Evolutionary conservation across 2,113 vertebrate species (phyloP).

Genomic region (Osmerus eperlanus): DNA sequence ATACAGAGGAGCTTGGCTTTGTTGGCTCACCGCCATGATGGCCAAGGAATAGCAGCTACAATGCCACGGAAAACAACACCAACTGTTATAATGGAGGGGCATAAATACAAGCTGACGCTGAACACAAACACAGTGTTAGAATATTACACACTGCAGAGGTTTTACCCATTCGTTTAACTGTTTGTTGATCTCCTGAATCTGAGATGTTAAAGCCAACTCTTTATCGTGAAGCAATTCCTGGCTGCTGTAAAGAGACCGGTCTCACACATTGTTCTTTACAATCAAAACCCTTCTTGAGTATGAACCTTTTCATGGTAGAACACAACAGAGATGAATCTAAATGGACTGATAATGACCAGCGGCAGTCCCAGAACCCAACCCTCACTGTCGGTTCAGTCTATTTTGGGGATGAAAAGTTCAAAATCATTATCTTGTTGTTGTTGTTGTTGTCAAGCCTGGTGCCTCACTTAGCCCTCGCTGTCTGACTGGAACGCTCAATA

Average conservation of each 20-base stretch:
- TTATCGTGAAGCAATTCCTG: no score
- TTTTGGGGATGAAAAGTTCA: not conserved
- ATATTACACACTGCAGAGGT: no score
- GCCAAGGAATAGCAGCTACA: not conserved
- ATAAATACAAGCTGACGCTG: not conserved
- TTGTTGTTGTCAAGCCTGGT: constrained; percentile 26
- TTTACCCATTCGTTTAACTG: no score
- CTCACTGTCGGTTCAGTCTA: not conserved
- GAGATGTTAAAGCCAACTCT: no score
- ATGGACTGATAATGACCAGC: not conserved
- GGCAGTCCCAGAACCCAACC: not conserved
- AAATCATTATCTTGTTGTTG: not conserved
- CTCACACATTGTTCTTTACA: not conserved
- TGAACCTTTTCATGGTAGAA: not conserved
- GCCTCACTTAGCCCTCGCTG: constrained; percentile 39
- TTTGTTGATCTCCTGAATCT: no score
- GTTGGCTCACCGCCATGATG: not conserved
- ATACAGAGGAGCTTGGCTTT: not conserved
- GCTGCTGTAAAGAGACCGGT: no score
- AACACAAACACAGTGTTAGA: not conserved
- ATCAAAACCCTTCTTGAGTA: not conserved
- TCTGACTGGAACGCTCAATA: constrained; percentile 44
- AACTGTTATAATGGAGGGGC: not conserved
- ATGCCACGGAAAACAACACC: not conserved
- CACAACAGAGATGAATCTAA: not conserved